phyloP scores from a whole-genome alignment of 2,113 vertebrate species.

The Collichthys lucidus region DNA sequence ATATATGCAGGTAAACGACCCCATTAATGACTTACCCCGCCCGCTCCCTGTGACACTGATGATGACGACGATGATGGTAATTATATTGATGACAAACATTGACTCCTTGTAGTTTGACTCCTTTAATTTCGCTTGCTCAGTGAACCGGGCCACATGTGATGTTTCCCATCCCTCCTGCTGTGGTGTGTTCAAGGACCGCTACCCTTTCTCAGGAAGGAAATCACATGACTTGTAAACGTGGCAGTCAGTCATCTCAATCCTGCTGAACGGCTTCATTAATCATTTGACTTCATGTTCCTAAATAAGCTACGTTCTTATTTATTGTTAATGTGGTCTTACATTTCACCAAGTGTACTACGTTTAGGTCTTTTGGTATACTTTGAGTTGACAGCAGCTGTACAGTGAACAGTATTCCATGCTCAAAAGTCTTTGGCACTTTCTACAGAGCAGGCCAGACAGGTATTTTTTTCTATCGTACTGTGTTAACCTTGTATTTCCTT shows the following conservation, averaged over 20 bases:
- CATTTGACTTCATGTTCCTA: conserved; percentile 37
- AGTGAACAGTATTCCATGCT: conserved; percentile 61
- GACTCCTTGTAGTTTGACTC: conserved; percentile 2
- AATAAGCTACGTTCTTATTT: conserved; percentile 61
- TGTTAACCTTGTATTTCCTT: conserved; percentile 71
- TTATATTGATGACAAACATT: neutral
- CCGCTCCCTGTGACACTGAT: no score
- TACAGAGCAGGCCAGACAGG: conserved; percentile 59
- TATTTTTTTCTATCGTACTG: conserved; percentile 63
- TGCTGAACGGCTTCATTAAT: conserved; percentile 42
- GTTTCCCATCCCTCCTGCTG: conserved; percentile 29
- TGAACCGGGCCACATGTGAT: conserved; percentile 12
- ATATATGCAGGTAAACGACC: neutral
- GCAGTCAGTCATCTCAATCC: conserved; percentile 21
- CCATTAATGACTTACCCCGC: neutral
- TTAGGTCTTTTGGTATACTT: conserved; percentile 37
- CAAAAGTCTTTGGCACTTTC: conserved; percentile 59
- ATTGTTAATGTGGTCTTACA: conserved; percentile 37
- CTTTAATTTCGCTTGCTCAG: conserved; percentile 1
- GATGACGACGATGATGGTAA: neutral
- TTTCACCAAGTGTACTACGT: conserved; percentile 48
- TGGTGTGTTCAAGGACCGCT: conserved; percentile 29
- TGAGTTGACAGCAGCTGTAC: conserved; percentile 44
- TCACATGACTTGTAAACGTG: conserved; percentile 48
- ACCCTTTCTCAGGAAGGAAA: conserved; percentile 76